These are phyloP conservation scores for Globia sparganii DNA, from an alignment of 2,888 invertebrate species.

Conservation along the genomic window DNA sequence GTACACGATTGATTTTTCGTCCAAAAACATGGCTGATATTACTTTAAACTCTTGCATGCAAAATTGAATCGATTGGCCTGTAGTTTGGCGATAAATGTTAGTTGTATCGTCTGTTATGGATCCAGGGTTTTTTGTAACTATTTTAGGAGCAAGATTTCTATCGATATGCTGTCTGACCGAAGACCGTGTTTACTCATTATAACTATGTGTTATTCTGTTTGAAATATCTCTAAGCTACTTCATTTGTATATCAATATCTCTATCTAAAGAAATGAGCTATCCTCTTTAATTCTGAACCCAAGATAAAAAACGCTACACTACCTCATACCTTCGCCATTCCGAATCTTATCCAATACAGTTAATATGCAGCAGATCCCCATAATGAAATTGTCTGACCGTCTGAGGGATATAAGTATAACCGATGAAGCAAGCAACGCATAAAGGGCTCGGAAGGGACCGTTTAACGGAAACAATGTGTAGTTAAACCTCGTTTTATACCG, in stretches of 20 bases:
- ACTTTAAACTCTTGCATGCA: conserved; percentile 27
- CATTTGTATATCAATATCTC: too few relatives aligned
- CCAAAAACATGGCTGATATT: conserved; percentile 18
- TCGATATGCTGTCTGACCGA: neutral
- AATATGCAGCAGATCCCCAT: conserved; percentile 28
- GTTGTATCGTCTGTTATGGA: conserved; percentile 11
- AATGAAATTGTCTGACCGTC: conserved; percentile 56
- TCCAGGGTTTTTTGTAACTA: neutral
- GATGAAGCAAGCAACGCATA: conserved; percentile 64
- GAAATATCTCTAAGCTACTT: neutral
- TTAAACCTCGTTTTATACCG: conserved; percentile 54
- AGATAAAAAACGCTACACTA: conserved; percentile 13
- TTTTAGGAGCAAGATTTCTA: neutral
- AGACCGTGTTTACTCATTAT: neutral
- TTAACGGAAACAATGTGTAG: conserved; percentile 63
- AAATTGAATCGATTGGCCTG: conserved; percentile 5
- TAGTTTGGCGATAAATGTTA: conserved; percentile 19
- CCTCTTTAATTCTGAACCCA: neutral
- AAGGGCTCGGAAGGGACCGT: conserved; percentile 60
- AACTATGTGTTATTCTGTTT: neutral
- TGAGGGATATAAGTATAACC: conserved; percentile 44
- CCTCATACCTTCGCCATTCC: conserved; percentile 4
- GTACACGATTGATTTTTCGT: conserved; percentile 39
- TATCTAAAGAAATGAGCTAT: too few relatives aligned
- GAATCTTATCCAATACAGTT: conserved; percentile 36